A percentile compares a stretch with the other conserved stretches of the same genome.
Evolutionary conservation across 2,113 vertebrate genomes (phyloP).

Genomic region (Coturnix japonica): DNA sequence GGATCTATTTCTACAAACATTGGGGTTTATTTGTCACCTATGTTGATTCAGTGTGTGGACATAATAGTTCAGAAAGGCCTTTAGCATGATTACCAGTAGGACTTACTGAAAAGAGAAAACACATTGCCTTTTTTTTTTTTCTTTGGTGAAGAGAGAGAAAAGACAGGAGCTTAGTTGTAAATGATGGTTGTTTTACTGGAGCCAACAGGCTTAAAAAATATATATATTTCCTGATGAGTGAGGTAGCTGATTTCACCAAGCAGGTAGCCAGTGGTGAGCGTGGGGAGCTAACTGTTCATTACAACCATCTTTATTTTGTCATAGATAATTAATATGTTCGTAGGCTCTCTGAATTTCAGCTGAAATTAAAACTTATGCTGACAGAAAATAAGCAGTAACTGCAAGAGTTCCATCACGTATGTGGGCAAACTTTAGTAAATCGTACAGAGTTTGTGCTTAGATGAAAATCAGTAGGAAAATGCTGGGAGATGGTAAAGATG

Average conservation of each 20-base stretch:
- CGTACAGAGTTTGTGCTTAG: not conserved
- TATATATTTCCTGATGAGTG: not conserved
- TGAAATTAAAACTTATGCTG: constrained; percentile 30
- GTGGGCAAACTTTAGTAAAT: not conserved
- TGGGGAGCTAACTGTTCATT: not conserved
- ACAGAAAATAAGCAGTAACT: not conserved
- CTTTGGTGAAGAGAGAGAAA: not conserved
- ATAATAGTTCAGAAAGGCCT: not conserved
- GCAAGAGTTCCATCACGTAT: not conserved
- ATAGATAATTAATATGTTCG: constrained; percentile 2
- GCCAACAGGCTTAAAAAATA: not conserved
- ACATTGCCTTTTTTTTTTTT: not conserved
- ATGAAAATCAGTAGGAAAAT: not conserved
- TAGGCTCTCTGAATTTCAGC: constrained; percentile 25
- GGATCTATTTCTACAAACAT: no score
- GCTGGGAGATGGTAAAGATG: not conserved
- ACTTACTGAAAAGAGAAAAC: not conserved
- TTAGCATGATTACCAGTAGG: not conserved
- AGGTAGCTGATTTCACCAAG: not conserved
- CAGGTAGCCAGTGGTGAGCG: not conserved
- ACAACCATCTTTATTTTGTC: constrained; percentile 25
- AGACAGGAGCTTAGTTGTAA: not conserved
- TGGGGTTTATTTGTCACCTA: not conserved
- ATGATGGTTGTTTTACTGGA: not conserved
- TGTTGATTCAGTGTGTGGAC: not conserved